These are phyloP conservation scores for Drosophila bifasciata DNA, from an alignment of 1,140 invertebrate species.

Conservation along the genomic window DNA sequence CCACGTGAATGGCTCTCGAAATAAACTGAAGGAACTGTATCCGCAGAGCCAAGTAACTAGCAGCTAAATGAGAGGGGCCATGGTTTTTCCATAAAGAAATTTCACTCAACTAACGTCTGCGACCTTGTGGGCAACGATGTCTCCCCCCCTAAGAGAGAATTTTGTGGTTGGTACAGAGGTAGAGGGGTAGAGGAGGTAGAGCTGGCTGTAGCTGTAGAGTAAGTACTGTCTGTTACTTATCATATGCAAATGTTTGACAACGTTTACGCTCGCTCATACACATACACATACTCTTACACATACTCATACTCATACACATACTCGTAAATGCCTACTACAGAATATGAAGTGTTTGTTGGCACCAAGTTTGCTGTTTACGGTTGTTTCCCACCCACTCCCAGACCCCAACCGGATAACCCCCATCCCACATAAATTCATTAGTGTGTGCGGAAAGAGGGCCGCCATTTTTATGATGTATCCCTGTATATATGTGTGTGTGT, in stretches of 20 bases:
- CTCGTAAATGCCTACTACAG: constrained; percentile 44
- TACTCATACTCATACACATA: too few species aligned
- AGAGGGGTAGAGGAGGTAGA: too few species aligned
- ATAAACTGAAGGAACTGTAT: constrained; percentile 26
- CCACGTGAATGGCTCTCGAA: constrained; percentile 4
- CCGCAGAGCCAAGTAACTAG: constrained; percentile 18
- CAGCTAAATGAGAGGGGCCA: constrained; percentile 7
- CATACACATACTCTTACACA: too few species aligned
- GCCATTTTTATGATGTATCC: too few species aligned
- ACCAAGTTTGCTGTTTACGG: not conserved
- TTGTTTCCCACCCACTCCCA: not conserved
- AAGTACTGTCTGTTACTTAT: constrained; percentile 42
- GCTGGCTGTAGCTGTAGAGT: not conserved
- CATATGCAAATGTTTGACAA: constrained; percentile 64
- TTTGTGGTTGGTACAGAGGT: too few species aligned
- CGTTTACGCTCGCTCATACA: constrained; percentile 45
- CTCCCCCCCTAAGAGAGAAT: not conserved
- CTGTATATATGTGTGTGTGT: too few species aligned
- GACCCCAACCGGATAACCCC: not conserved
- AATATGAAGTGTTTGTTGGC: constrained; percentile 26
- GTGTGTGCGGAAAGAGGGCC: too few species aligned
- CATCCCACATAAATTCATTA: not conserved
- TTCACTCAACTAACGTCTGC: constrained; percentile 20
- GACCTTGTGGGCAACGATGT: constrained; percentile 11
- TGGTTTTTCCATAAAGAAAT: constrained; percentile 3